Conservation (phyloP, 2,113 vertebrate species). For the Nanorana parkeri region DNA sequence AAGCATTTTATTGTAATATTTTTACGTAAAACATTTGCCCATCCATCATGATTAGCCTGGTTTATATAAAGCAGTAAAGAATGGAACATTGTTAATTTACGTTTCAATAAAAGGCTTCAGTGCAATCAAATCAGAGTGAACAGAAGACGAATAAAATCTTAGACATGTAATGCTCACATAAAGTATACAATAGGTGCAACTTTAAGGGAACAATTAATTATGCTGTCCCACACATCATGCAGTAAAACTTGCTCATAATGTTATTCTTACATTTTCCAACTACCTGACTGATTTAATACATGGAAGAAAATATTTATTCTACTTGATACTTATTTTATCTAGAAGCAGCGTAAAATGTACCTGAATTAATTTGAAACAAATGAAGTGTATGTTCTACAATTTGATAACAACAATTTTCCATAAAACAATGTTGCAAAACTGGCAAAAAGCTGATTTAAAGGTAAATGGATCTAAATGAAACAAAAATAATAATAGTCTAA, state of each 20-base stretch:
- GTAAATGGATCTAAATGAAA: too few species aligned
- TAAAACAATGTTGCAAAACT: too few species aligned
- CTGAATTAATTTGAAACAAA: not conserved
- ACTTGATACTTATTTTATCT: not conserved
- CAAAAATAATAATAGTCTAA: too few species aligned
- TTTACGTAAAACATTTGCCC: slow-evolving; percentile 40
- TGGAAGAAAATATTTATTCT: not conserved
- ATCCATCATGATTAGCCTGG: slow-evolving; percentile 45
- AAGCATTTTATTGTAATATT: slow-evolving; percentile 30
- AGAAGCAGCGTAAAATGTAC: not conserved
- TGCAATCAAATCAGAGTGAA: slow-evolving; percentile 30
- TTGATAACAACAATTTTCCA: too few species aligned
- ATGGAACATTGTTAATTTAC: slow-evolving; percentile 40
- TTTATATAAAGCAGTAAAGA: slow-evolving; percentile 43
- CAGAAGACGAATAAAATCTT: slow-evolving; percentile 23
- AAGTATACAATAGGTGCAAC: not conserved
- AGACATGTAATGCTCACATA: not conserved
- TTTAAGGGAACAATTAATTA: not conserved
- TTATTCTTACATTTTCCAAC: not conserved
- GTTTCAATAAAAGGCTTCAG: slow-evolving; percentile 41
- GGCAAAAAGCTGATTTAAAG: too few species aligned
- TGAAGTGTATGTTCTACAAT: too few species aligned
- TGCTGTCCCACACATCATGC: not conserved
- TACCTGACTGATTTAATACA: not conserved
- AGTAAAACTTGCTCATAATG: not conserved